A percentile compares a stretch with the other conserved stretches of the same genome.
phyloP scores from a whole-genome alignment of 2,797 vertebrate species.

The Macropodus opercularis region DNA sequence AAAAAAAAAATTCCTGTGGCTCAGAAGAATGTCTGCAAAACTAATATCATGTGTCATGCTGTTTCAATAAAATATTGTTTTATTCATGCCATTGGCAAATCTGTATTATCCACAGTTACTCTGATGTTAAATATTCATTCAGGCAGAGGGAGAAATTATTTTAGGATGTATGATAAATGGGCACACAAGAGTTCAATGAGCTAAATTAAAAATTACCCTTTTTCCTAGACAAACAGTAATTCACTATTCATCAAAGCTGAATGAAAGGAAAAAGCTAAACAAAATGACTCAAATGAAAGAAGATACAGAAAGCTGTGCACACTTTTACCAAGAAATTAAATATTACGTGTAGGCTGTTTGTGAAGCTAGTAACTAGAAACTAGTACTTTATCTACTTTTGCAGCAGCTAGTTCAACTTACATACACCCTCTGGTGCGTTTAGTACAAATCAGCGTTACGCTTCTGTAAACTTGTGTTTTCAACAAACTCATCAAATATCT shows the following conservation, averaged over 20 bases:
- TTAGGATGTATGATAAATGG: slow-evolving; percentile 30
- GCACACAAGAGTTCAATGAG: slow-evolving; percentile 7
- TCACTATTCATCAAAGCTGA: neutral
- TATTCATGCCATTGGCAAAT: slow-evolving; percentile 55
- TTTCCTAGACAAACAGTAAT: slow-evolving; percentile 12
- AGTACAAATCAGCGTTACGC: too few species aligned
- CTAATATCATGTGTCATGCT: slow-evolving; percentile 42
- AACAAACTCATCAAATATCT: too few species aligned
- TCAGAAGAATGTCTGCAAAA: slow-evolving; percentile 35
- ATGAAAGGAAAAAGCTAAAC: slow-evolving; percentile 2
- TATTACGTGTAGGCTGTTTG: too few species aligned
- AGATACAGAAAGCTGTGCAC: neutral
- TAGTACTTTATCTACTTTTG: too few species aligned
- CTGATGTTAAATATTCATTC: slow-evolving; percentile 58
- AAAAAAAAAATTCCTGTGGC: slow-evolving; percentile 22
- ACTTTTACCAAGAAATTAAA: neutral
- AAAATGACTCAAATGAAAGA: neutral
- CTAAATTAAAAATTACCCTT: slow-evolving; percentile 14
- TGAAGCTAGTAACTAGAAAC: too few species aligned
- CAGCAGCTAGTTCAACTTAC: too few species aligned
- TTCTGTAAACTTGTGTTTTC: too few species aligned
- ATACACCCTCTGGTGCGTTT: too few species aligned
- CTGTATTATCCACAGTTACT: slow-evolving; percentile 38
- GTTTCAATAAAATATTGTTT: slow-evolving; percentile 54
- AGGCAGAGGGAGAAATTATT: slow-evolving; percentile 31